A percentile compares a stretch with the other conserved stretches of the same genome.
Evolutionary conservation across 2,113 vertebrate species (phyloP).

Genomic region (Hippolais icterina): DNA sequence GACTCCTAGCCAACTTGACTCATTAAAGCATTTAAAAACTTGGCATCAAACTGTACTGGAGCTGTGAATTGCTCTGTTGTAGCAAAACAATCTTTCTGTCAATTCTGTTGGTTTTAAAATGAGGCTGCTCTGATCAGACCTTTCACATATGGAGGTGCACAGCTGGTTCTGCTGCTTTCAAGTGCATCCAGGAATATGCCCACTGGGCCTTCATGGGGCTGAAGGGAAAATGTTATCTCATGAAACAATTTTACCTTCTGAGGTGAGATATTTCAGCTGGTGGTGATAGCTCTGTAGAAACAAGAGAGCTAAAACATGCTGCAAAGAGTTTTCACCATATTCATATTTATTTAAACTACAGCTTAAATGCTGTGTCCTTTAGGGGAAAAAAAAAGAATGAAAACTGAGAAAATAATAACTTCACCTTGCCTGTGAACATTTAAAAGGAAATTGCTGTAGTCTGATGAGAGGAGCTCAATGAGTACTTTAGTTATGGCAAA

Average conservation of each 20-base stretch:
- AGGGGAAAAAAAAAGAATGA: neutral
- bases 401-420: neutral
- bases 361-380: neutral
- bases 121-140: conserved; percentile 14
- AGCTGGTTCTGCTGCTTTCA: conserved; percentile 37
- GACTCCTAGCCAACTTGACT: neutral
- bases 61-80: neutral
- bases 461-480: neutral
- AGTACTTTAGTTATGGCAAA: neutral
- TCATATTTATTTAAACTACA: neutral
- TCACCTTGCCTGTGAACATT: neutral
- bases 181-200: conserved; percentile 14
- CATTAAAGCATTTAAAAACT: conserved; percentile 50
- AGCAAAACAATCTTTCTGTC: conserved; percentile 38
- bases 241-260: conserved; percentile 23
- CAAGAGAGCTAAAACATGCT: neutral
- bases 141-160: conserved; percentile 20
- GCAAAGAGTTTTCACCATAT: neutral
- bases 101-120: conserved; percentile 15
- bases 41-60: neutral
- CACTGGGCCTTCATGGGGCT: neutral
- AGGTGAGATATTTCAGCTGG: neutral
- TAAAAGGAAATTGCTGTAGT: neutral
- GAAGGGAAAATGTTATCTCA: conserved; percentile 9
- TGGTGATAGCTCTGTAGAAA: neutral